A percentile compares a stretch with the other conserved stretches of the same genome.
Evolutionary conservation across 1,140 invertebrate species (phyloP).

Genomic region (Tetragnatha versicolor): DNA sequence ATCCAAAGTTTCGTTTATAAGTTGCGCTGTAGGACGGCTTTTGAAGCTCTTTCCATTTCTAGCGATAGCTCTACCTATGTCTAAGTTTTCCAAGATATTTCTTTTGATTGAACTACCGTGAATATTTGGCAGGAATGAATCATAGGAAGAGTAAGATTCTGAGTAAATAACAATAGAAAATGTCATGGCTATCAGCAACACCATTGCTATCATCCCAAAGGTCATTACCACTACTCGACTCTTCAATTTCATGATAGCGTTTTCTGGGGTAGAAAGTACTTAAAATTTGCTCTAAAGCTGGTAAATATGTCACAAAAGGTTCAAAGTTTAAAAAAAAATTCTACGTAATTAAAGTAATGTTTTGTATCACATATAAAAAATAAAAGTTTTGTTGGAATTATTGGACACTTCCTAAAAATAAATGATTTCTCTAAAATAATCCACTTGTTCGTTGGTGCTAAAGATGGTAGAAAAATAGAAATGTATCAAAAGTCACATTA

Average conservation of each 20-base stretch:
- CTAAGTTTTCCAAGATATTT: not conserved
- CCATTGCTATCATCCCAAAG: not conserved
- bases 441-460: too few species aligned
- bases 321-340: too few species aligned
- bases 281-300: too few species aligned
- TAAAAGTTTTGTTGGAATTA: too few species aligned
- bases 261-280: too few species aligned
- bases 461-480: too few species aligned
- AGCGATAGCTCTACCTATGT: not conserved
- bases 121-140: not conserved
- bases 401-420: too few species aligned
- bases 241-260: slow-evolving; percentile 7
- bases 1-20: not conserved
- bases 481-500: too few species aligned
- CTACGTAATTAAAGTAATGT: too few species aligned
- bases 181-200: not conserved
- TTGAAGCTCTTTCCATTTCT: not conserved
- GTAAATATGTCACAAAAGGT: too few species aligned
- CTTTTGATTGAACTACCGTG: not conserved
- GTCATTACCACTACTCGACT: not conserved
- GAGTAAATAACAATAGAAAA: not conserved
- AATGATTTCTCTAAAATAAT: too few species aligned
- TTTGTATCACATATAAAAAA: too few species aligned
- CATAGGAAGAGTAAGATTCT: not conserved
- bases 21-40: not conserved